Evolutionary conservation across 2,888 invertebrate species (phyloP), one percentile per base, ranked within the genome.

Genomic region (Lypha dubia): DNA sequence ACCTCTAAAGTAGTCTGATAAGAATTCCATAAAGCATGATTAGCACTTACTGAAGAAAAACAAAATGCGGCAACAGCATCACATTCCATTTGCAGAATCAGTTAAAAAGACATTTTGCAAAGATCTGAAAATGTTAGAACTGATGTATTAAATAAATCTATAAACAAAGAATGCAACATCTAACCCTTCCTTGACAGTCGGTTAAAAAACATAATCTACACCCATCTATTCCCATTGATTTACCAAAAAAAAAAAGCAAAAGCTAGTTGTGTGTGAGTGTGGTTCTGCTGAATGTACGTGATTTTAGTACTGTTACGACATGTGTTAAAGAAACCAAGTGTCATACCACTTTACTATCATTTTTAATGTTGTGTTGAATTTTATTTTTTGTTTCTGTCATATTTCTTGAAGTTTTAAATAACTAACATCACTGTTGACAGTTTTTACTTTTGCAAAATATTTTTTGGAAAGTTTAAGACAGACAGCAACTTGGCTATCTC

Each of bases 361-460:
- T 60, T 60, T 38, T 22, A 60, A 60, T 60, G 13, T 38, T 20
- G 20, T 1, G 15, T 7, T 38, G n/a, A n/a, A n/a, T n/a, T n/a
- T n/a, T n/a, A n/a, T n/a, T n/a, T n/a, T n/a, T n/a, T n/a, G 17
- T 60, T 60, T 38, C 38, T 22, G 22, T 38, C 38, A 15, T 20
- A 38, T 20, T 38, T 60, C 3, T 58, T 35, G 4, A 1, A 4
- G 35, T 17, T 38, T 17, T 35, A 35, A 60, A 60, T 17, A 60
- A 60, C 17, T 60, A 32, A 60, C 58, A 60, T 32, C 20, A 3
- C 22, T 60, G 20, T 17, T 60, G 60, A 11, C 60, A 60, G 15
- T 6, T 53, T 13, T 0, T 13, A 20, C 8, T 3, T 53, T 53
- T 6, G 15, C 53, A 20, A 53, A 24, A 53, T 24, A 5, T 53